Evolutionary conservation across 92 coral and sea anemone species (phyloP), one percentile per base, ranked within the genome.

Genomic region (Epizoanthus scotinus): DNA sequence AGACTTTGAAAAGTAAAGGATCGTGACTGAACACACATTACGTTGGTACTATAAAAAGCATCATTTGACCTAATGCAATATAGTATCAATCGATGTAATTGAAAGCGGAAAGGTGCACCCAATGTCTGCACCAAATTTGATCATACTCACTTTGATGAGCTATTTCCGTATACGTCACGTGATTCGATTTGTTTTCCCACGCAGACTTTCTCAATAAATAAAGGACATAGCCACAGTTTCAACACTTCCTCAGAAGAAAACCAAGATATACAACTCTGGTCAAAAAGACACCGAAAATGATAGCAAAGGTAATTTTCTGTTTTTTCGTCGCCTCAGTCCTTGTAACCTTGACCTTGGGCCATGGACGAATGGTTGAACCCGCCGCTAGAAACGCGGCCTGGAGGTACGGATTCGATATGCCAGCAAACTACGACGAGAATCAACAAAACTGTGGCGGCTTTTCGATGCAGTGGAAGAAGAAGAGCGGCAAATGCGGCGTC

Each of bases 401-500:
- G 86, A 36, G 86, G 24, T 28, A 6, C 63, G 72, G 72, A 1
- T 71, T 70, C 59, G 38, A 40, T 27, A 64, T 58, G 42, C 86
- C 79, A 14, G 42, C 24, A 25, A 70, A 83, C 50, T 83, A 83
- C 66, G 55, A 67, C 31, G 86, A 83, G 42, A 83, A 71, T 63
- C 52, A 72, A 63, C 44, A 71, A 63, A 59, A 70, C 38, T 83
- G 86, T 15, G 86, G 86, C 27, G 86, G 86, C 8, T 40, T 78
- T 24, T 52, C 74, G 21, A 70, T 31, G 18, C 86, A 83, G 56
- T 82, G 86, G 86, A 63, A 59, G 42, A 63, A 40, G 29, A 78
- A 72, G 49, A 72, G 71, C 13, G 86, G 86, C 5, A 83, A 83
- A 52, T 83, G 86, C 44, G 86, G 86, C 38, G 81, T 71, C 57